These are phyloP conservation scores for Nannoperca australis DNA, from an alignment of 2,797 vertebrate genomes.

Conservation along the genomic window DNA sequence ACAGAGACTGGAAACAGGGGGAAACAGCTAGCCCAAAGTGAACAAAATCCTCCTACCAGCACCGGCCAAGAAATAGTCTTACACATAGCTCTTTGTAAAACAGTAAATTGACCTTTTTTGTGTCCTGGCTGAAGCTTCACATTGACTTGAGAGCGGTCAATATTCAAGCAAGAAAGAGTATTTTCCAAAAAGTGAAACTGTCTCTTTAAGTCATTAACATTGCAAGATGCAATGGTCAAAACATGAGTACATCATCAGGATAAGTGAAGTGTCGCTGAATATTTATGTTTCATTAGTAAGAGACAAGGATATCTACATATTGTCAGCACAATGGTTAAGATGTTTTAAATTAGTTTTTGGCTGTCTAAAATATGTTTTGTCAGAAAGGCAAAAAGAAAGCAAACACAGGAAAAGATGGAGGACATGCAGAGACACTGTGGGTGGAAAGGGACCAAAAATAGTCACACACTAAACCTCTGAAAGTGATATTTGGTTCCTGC, in stretches of 20 bases:
- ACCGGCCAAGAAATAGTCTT: neutral
- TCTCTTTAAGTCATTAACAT: neutral
- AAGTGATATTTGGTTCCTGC: conserved; percentile 46
- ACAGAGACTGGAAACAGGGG: neutral
- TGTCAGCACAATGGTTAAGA: neutral
- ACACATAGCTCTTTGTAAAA: neutral
- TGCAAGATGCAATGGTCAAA: neutral
- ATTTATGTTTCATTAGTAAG: neutral
- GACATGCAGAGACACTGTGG: neutral
- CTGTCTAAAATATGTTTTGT: neutral
- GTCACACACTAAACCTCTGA: conserved; percentile 27
- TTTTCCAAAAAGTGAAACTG: conserved; percentile 1
- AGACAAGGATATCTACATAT: neutral
- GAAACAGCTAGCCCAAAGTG: neutral
- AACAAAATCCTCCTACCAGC: neutral
- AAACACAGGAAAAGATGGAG: conserved; percentile 10
- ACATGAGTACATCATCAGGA: neutral
- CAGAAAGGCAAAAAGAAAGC: neutral
- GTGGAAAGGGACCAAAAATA: conserved; percentile 42
- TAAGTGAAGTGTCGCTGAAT: neutral
- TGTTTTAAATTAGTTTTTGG: neutral
- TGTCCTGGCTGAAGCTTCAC: neutral
- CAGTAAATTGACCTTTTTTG: fast-evolving
- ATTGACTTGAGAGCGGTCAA: neutral
- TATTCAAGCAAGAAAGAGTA: neutral